Conservation (phyloP, 2,797 vertebrate genomes). For the Diplodus puntazzo region DNA sequence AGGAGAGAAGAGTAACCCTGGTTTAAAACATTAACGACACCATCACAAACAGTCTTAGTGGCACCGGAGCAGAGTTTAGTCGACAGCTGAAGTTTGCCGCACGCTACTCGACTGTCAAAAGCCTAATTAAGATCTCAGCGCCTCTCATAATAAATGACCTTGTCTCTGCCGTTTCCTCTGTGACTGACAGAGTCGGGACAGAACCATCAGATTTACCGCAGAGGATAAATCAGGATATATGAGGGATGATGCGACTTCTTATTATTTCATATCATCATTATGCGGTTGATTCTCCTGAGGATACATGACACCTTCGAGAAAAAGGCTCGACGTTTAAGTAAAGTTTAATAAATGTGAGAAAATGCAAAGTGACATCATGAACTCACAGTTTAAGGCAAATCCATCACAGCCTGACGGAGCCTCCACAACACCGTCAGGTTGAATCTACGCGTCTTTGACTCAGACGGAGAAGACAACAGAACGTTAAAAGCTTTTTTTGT, state of each 20-base stretch:
- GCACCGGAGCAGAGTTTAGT: conserved; percentile 17
- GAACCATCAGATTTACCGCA: background rate
- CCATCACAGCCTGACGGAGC: background rate
- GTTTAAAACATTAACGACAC: conserved; percentile 30
- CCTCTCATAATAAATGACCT: conserved; percentile 26
- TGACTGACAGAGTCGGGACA: background rate
- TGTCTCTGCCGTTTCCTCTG: conserved; percentile 12
- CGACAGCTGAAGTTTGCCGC: conserved; percentile 36
- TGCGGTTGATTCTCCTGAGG: background rate
- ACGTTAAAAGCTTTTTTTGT: background rate
- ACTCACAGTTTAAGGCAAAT: background rate
- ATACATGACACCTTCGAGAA: no score
- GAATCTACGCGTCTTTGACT: background rate
- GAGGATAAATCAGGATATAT: background rate
- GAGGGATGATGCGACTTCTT: background rate
- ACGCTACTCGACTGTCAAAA: conserved; percentile 25
- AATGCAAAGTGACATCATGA: background rate
- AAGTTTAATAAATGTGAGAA: background rate
- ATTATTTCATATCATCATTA: background rate
- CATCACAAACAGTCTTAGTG: conserved; percentile 19
- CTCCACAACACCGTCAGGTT: background rate
- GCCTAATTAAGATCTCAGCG: conserved; percentile 38
- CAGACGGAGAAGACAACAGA: background rate
- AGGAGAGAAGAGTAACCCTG: background rate
- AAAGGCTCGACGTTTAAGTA: background rate